These are phyloP conservation scores for Pissodes strobi DNA, from an alignment of 1,140 invertebrate species.

Conservation along the genomic window DNA sequence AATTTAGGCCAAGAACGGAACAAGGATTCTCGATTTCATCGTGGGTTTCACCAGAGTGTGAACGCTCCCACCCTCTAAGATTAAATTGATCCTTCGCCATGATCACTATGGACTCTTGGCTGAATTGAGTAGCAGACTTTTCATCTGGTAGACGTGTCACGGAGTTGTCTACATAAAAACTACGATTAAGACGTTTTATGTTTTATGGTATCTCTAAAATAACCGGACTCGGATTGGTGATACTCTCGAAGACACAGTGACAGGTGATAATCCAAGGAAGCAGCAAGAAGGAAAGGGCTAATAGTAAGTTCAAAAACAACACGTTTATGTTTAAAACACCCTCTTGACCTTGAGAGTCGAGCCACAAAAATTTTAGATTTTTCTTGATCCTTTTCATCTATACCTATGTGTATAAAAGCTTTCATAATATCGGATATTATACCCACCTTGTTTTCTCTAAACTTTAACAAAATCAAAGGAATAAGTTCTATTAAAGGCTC, in stretches of 20 bases:
- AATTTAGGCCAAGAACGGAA: too few species aligned
- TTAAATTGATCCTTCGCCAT: conserved; percentile 7
- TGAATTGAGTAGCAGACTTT: too few species aligned
- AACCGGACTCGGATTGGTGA: neutral
- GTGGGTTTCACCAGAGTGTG: neutral
- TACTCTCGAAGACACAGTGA: too few species aligned
- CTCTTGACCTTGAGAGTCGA: neutral
- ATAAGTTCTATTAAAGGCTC: conserved; percentile 49
- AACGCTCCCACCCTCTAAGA: too few species aligned
- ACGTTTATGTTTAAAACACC: conserved; percentile 44
- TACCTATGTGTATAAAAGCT: conserved; percentile 55
- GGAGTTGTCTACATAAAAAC: conserved; percentile 30
- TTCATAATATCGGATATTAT: too few species aligned
- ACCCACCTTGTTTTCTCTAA: too few species aligned
- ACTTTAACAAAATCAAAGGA: conserved; percentile 50
- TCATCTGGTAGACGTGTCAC: conserved; percentile 5
- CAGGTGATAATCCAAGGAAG: conserved; percentile 38
- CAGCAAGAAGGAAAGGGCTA: conserved; percentile 51
- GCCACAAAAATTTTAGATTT: conserved; percentile 52
- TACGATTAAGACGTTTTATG: neutral
- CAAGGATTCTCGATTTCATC: neutral
- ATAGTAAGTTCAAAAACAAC: conserved; percentile 46
- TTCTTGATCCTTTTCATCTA: conserved; percentile 45
- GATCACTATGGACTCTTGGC: neutral
- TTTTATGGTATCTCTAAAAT: too few species aligned